Evolutionary conservation across 2,888 invertebrate genomes (phyloP).

Genomic region (Eupithecia vulgata): DNA sequence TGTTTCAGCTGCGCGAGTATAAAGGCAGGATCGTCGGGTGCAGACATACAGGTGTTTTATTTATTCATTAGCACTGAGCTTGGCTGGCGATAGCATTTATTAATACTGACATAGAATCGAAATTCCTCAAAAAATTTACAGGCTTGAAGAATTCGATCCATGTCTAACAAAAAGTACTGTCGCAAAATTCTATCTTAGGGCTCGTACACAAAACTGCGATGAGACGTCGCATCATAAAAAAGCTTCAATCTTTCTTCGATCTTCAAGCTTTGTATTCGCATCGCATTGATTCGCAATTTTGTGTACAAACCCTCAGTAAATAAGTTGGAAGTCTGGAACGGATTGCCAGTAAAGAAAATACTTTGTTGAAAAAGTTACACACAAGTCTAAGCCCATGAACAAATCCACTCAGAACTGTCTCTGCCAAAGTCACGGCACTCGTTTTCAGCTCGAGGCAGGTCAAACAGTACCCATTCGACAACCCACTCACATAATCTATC

Average conservation of each 20-base stretch:
- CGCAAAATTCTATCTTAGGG: background rate
- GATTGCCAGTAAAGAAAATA: background rate
- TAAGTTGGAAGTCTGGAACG: background rate
- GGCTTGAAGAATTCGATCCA: background rate
- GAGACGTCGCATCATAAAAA: background rate
- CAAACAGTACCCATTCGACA: background rate
- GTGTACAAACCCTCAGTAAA: background rate
- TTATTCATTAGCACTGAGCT: slow-evolving; percentile 61
- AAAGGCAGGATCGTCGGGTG: slow-evolving; percentile 49
- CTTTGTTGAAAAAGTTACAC: background rate
- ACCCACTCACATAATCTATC: slow-evolving; percentile 2
- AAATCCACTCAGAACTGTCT: slow-evolving; percentile 1
- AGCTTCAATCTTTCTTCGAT: too few relatives aligned
- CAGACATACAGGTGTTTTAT: slow-evolving; percentile 56
- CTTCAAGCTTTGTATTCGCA: background rate
- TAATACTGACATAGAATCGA: slow-evolving; percentile 18
- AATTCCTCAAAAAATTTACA: slow-evolving; percentile 6
- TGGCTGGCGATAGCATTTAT: slow-evolving; percentile 32
- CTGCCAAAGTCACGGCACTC: background rate
- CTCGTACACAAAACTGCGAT: background rate
- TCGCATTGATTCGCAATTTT: background rate
- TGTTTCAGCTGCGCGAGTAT: slow-evolving; percentile 41
- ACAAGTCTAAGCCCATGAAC: background rate
- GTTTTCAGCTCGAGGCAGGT: background rate
- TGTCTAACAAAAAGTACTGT: background rate